These are phyloP conservation scores for Conistra vaccinii DNA, from an alignment of 2,888 invertebrate species.

Conservation along the genomic window DNA sequence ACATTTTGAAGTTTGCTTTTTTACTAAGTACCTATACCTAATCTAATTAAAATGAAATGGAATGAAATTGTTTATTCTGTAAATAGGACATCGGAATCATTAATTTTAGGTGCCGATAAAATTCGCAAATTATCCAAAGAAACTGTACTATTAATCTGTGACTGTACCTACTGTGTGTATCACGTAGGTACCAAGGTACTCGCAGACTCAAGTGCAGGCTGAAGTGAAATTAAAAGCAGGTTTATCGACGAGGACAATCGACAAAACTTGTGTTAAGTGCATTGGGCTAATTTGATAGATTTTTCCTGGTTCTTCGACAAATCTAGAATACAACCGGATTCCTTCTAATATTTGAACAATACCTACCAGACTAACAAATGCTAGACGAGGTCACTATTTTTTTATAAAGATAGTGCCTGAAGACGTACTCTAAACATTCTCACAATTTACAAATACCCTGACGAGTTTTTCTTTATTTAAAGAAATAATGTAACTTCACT, in stretches of 20 bases:
- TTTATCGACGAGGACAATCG: slow-evolving; percentile 6
- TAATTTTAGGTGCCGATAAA: slow-evolving; percentile 11
- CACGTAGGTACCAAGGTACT: not conserved
- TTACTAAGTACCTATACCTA: not conserved
- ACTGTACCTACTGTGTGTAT: too few species aligned
- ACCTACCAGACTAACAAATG: not conserved
- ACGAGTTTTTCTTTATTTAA: too few species aligned
- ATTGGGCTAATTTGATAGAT: slow-evolving; percentile 18
- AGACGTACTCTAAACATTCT: not conserved
- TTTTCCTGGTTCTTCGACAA: slow-evolving; percentile 25
- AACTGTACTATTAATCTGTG: too few species aligned
- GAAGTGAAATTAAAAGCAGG: slow-evolving; percentile 5
- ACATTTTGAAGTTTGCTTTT: slow-evolving; percentile 6
- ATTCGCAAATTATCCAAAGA: not conserved
- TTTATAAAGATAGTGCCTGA: not conserved
- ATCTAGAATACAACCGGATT: slow-evolving; percentile 10
- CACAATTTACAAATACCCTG: not conserved
- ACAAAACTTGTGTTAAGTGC: slow-evolving; percentile 17
- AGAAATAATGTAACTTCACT: not conserved
- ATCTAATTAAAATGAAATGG: too few species aligned
- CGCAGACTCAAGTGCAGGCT: slow-evolving; percentile 19
- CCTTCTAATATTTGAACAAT: slow-evolving; percentile 4
- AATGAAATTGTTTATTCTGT: too few species aligned
- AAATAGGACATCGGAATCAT: too few species aligned
- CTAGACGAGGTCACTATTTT: slow-evolving; percentile 4